Base-by-base conservation (phyloP, 2,888 invertebrate species). In the Metellina segmentata region DNA sequence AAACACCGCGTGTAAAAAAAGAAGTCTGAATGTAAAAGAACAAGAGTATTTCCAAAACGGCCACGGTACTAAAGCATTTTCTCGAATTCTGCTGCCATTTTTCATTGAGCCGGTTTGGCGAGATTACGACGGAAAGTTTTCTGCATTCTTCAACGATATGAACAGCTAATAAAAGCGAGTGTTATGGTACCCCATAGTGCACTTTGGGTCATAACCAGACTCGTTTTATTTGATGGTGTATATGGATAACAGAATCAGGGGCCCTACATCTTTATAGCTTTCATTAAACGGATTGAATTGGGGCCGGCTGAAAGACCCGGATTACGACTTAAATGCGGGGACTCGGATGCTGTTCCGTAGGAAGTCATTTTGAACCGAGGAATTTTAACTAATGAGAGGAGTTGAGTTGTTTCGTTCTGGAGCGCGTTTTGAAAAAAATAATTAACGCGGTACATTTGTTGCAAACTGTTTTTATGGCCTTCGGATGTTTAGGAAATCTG, bases 141-240 rank as follows among this genome's bases (percentile, higher is more conserved):
- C 78, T 13, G 78, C 13, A 78, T 78, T 78, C 78, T 78, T 78
- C 78, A 19, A 52, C 51, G 78, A 78, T 78, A 78, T 78, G 78
- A 78, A 78, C 78, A 20, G 52, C 78, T 78, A 78, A 78, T 78
- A 78, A 78, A 78, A 51, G 78, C 19, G 51, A 19, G n/a, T 52
- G 78, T 78, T 78, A 78, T 52, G 52, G 20, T 52, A 52, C 78
- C 52, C 49, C 52, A n/a, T 9, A 9, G 49, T 78, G 78, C 52
- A 52, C 78, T 78, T 78, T 19, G 78, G 20, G 78, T 52, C 78
- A 78, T 78, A 78, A 78, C 78, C 16, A 16, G 52, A 52, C 34
- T 78, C 78, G 52, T 78, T 78, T 52, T 6, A 7, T 78, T 78
- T 78, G 78, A 78, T 78, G 78, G 78, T 19, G 51, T 19, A 11